Evolutionary conservation across 1,140 invertebrate species (phyloP).

Genomic region (Ladona fulva): DNA sequence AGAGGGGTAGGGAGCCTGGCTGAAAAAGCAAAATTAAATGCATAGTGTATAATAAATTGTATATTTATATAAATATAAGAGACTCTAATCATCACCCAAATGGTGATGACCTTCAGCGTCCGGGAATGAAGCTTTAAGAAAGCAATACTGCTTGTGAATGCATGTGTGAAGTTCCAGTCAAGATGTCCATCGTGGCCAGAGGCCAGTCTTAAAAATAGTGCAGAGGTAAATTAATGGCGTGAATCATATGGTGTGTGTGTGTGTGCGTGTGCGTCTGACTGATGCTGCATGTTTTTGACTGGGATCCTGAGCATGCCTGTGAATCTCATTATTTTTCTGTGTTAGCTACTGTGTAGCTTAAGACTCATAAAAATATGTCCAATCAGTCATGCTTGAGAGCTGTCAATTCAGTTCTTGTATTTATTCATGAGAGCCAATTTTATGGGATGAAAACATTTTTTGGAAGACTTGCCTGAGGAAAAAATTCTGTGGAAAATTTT

Average conservation of each 20-base stretch:
- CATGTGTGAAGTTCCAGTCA: background rate
- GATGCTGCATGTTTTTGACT: background rate
- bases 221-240: background rate
- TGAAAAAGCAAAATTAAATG: background rate
- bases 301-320: background rate
- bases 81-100: background rate
- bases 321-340: slow-evolving; percentile 7
- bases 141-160: background rate
- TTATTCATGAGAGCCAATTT: background rate
- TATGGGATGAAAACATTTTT: background rate
- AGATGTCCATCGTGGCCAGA: background rate
- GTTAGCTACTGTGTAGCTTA: slow-evolving; percentile 5
- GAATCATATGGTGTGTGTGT: background rate
- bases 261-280: background rate
- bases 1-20: background rate
- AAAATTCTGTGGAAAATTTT: background rate
- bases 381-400: slow-evolving; percentile 4
- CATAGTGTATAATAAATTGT: background rate
- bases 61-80: background rate
- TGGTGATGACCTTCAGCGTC: background rate
- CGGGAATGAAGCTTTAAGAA: slow-evolving; percentile 1
- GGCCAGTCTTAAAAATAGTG: background rate
- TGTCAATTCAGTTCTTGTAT: background rate
- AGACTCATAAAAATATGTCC: background rate
- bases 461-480: background rate